phyloP scores from a whole-genome alignment of 2,888 invertebrate genomes.

The Catotricha subobsoleta region DNA sequence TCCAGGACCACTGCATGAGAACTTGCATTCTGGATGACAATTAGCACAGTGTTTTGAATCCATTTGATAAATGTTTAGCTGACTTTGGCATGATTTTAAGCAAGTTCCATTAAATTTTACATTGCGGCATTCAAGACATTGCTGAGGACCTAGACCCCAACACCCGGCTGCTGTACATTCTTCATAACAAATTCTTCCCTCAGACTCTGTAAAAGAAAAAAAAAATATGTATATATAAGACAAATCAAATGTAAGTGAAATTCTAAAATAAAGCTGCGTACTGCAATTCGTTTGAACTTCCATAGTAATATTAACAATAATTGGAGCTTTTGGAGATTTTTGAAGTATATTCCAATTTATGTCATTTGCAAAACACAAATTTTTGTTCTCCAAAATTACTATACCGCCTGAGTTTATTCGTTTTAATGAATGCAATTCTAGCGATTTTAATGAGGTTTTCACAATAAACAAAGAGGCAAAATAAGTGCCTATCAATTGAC shows the following conservation, averaged over 20 bases:
- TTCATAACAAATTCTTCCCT: slow-evolving; percentile 61
- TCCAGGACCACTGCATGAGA: slow-evolving; percentile 71
- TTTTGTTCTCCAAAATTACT: slow-evolving; percentile 69
- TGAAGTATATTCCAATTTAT: slow-evolving; percentile 72
- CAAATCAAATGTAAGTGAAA: too few relatives aligned
- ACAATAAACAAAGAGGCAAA: slow-evolving; percentile 81
- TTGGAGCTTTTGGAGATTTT: slow-evolving; percentile 58
- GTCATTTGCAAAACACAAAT: slow-evolving; percentile 72
- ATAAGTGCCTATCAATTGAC: slow-evolving; percentile 64
- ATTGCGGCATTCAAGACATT: slow-evolving; percentile 78
- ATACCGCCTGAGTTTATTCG: slow-evolving; percentile 75
- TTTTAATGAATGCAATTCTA: slow-evolving; percentile 68
- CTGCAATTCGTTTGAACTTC: slow-evolving; percentile 50
- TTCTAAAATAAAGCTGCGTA: slow-evolving; percentile 38
- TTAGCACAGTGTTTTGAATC: slow-evolving; percentile 60
- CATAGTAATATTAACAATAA: slow-evolving; percentile 66
- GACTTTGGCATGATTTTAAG: slow-evolving; percentile 59
- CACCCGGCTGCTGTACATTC: slow-evolving; percentile 84
- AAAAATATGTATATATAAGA: slow-evolving; percentile 1
- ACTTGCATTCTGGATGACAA: slow-evolving; percentile 76
- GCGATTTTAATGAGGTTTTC: slow-evolving; percentile 65
- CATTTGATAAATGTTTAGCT: slow-evolving; percentile 65
- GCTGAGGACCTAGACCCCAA: slow-evolving; percentile 81
- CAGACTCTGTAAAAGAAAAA: slow-evolving; percentile 14
- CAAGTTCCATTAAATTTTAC: slow-evolving; percentile 68